A percentile compares a stretch with the other conserved stretches of the same genome.
phyloP scores from a whole-genome alignment of 2,113 vertebrate species.

The Campylomormyrus numenius region DNA sequence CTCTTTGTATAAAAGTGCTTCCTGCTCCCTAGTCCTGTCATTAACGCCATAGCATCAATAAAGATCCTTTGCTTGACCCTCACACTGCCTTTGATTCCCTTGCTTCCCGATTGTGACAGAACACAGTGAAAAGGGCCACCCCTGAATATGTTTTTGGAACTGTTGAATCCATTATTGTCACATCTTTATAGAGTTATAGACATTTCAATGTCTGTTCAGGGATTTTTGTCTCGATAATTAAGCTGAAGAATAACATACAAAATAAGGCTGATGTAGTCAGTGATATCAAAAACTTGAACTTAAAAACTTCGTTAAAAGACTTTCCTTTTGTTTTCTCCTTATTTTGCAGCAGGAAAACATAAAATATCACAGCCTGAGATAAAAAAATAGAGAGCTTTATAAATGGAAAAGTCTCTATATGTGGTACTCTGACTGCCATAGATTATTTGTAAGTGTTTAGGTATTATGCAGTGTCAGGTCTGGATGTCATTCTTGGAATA shows the following conservation, averaged over 20 bases:
- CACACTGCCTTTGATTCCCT: too few species aligned
- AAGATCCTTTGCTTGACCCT: too few species aligned
- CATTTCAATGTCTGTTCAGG: background rate
- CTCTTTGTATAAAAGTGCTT: too few species aligned
- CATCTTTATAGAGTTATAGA: background rate
- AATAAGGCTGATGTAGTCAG: background rate
- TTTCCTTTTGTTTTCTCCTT: background rate
- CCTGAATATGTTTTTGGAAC: background rate
- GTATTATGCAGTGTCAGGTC: background rate
- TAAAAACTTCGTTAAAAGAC: background rate
- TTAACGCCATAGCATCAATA: too few species aligned
- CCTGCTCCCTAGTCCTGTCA: too few species aligned
- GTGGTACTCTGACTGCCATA: background rate
- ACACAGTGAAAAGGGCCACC: background rate
- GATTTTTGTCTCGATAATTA: background rate
- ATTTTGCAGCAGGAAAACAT: background rate
- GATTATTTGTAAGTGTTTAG: background rate
- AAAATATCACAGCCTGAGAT: background rate
- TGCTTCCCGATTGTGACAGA: too few species aligned
- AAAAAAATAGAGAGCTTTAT: background rate
- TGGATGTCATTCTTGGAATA: background rate
- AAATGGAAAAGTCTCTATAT: background rate
- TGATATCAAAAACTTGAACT: background rate
- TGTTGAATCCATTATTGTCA: background rate
- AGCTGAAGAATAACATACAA: background rate